Base-by-base conservation (phyloP, 2,797 vertebrate genomes). In the Otus scops region DNA sequence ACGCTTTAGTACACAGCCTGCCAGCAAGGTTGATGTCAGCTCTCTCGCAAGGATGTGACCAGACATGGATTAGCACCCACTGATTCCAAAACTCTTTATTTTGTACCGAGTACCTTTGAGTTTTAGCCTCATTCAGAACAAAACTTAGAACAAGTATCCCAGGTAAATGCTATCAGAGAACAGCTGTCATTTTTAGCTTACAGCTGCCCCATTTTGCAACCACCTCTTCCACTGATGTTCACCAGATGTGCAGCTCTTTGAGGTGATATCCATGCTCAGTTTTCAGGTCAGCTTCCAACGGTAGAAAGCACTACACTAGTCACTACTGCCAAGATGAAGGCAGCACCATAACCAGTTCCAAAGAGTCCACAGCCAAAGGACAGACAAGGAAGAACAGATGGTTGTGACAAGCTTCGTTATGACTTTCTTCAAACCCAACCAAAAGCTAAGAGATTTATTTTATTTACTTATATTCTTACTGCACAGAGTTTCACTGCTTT, bases 1-100 rank as follows among this genome's bases (percentile, higher is more conserved):
- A 6, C 1, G 6, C 56, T 23, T 53, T 9, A 36, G 45, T 13
- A 11, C 3, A 12, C 0, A 22, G 26, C 51, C 39, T 20, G 5
- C 38, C 57, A 9, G n/a, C 23, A 24, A 22, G 22, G 59, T 60
- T 34, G 24, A 14, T 2, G 17, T 28, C 21, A 47, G 27, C 26
- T 30, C 48, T 8, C 64, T 20, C 13, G 1, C 54, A 18, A 39
- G 59, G 64, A 56, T 17, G 32, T 7, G 5, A 26, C 32, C 32
- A 26, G 28, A 34, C 23, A 7, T 6, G 8, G 53, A 16, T 27
- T 18, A 51, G 10, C 7, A 30, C 47, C 82, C 14, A 11, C 38
- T 15, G 60, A 24, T 51, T 50, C 61, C 39, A 68, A 63, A 68
- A 34, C 36, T 34, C 41, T 48, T 6, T 6, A 3, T 7, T 74